Percentiles rank a stretch among this genome's conserved stretches.
Evolutionary conservation across 2,113 vertebrate genomes (phyloP).

Genomic region (Lampris megalopsis): DNA sequence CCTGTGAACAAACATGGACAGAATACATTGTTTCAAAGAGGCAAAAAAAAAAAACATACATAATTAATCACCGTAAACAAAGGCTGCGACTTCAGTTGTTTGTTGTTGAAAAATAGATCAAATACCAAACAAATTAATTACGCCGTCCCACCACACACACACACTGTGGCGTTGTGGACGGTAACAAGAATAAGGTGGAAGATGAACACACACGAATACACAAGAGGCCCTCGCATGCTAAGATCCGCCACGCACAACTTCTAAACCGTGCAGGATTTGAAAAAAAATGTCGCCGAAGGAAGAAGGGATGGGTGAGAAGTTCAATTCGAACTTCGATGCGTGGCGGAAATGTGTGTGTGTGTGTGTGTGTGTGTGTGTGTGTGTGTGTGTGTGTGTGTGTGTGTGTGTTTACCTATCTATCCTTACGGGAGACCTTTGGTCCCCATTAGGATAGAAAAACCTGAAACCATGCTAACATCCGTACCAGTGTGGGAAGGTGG

Average conservation of each 20-base stretch:
- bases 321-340: background rate
- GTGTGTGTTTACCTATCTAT: constrained; percentile 9
- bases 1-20: constrained; percentile 51
- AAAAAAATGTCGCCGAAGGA: background rate
- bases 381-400: background rate
- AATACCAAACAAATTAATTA: constrained; percentile 58
- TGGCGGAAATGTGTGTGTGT: background rate
- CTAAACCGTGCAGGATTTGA: too few relatives aligned
- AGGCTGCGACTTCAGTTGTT: constrained; percentile 61
- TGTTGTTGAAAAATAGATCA: constrained; percentile 60
- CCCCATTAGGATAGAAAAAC: too few relatives aligned
- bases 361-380: constrained; percentile 6
- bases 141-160: constrained; percentile 49
- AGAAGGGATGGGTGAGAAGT: too few relatives aligned
- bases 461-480: too few relatives aligned
- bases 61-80: constrained; percentile 67
- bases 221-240: too few relatives aligned
- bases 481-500: too few relatives aligned
- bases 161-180: constrained; percentile 14
- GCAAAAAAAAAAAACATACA: constrained; percentile 32
- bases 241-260: too few relatives aligned
- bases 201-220: background rate
- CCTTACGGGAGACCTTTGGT: constrained; percentile 46
- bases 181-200: constrained; percentile 18
- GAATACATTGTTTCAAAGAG: constrained; percentile 58